Evolutionary conservation across 2,113 vertebrate genomes (phyloP).

Genomic region (Pituophis catenifer): DNA sequence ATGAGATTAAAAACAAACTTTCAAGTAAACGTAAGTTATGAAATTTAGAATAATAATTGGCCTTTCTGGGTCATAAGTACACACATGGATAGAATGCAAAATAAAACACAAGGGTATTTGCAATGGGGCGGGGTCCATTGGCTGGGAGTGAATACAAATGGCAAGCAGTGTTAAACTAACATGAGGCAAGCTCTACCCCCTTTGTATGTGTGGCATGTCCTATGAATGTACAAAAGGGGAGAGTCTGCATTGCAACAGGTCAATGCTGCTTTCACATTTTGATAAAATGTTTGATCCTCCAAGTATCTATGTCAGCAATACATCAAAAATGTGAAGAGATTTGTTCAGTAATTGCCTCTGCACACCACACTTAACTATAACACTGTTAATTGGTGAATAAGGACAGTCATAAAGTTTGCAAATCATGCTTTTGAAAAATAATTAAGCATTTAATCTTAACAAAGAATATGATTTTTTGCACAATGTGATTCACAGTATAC

Average conservation of each 20-base stretch:
- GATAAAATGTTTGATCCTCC: neutral
- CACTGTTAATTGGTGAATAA: neutral
- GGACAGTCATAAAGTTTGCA: neutral
- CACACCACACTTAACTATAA: neutral
- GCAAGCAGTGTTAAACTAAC: neutral
- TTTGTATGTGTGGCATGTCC: neutral
- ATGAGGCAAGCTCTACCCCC: neutral
- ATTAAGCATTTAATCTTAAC: neutral
- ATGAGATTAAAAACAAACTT: neutral
- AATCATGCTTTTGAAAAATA: neutral
- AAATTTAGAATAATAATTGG: neutral
- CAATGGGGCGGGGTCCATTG: neutral
- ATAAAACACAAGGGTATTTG: neutral
- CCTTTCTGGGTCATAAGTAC: neutral
- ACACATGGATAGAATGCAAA: neutral
- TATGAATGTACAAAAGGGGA: neutral
- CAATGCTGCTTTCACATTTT: neutral
- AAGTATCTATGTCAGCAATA: neutral
- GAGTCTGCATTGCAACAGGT: neutral
- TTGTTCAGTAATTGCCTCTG: neutral
- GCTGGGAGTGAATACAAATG: neutral
- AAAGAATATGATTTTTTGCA: neutral
- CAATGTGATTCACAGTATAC: neutral
- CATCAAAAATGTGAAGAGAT: neutral
- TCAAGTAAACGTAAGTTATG: neutral